phyloP scores from a whole-genome alignment of 2,888 invertebrate genomes.

The Buathra laborator region DNA sequence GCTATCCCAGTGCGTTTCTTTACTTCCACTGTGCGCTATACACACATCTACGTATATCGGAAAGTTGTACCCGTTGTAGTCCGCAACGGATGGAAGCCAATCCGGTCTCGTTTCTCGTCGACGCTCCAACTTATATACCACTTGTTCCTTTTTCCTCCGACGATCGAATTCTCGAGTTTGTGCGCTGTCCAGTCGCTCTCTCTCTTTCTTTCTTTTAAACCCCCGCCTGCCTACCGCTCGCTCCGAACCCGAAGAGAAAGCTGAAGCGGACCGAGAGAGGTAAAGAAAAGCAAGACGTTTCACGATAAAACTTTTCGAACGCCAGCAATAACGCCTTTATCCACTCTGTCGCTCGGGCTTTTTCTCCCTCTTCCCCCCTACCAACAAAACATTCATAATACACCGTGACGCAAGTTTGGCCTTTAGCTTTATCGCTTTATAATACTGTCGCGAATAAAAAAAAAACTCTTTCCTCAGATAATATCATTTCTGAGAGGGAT shows the following conservation, averaged over 20 bases:
- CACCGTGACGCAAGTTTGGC: slow-evolving; percentile 39
- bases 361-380: not conserved
- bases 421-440: slow-evolving; percentile 28
- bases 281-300: slow-evolving; percentile 48
- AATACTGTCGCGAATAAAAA: slow-evolving; percentile 24
- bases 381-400: slow-evolving; percentile 50
- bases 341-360: slow-evolving; percentile 43
- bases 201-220: slow-evolving; percentile 7
- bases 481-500: not conserved
- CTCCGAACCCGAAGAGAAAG: not conserved
- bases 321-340: slow-evolving; percentile 59
- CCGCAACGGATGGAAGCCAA: slow-evolving; percentile 58
- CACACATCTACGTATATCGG: slow-evolving; percentile 25
- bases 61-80: slow-evolving; percentile 45
- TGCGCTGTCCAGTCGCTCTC: slow-evolving; percentile 53
- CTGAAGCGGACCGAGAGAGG: slow-evolving; percentile 12
- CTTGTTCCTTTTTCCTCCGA: slow-evolving; percentile 59
- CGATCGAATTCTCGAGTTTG: slow-evolving; percentile 67
- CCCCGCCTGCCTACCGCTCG: not conserved
- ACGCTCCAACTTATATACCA: slow-evolving; percentile 56
- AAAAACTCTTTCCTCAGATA: slow-evolving; percentile 17
- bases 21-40: slow-evolving; percentile 21
- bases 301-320: slow-evolving; percentile 64
- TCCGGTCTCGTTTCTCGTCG: slow-evolving; percentile 54
- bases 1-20: slow-evolving; percentile 57